Percentiles rank a stretch among this genome's conserved stretches.
These are phyloP conservation scores for Alviniconcha marisindica DNA, from an alignment of 1,140 invertebrate species.

Conservation along the genomic window DNA sequence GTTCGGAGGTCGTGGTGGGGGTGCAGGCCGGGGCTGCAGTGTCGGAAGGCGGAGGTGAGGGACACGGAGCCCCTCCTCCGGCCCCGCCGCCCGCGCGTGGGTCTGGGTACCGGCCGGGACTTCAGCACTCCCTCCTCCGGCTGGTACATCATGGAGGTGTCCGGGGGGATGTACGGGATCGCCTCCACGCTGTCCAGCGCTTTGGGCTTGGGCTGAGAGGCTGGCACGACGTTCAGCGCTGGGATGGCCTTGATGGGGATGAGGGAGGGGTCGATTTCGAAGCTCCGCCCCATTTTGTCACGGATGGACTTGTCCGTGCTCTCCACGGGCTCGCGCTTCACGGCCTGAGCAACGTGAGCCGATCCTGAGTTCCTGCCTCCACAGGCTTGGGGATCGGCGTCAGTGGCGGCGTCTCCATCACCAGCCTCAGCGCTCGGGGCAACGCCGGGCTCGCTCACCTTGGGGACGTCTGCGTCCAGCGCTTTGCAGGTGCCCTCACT, in stretches of 20 bases:
- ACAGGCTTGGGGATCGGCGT: no score
- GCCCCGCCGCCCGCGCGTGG: slow-evolving; percentile 1
- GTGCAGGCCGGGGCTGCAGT: neutral
- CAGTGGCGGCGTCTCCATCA: no score
- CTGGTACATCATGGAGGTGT: neutral
- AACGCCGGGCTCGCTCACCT: neutral
- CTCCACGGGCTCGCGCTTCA: no score
- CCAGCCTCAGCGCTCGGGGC: no score
- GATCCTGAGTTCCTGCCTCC: no score
- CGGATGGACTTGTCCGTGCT: no score
- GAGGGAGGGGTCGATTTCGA: neutral
- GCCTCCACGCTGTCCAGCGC: neutral
- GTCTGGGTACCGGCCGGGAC: slow-evolving; percentile 3
- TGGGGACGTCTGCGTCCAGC: neutral
- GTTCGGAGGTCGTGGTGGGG: neutral
- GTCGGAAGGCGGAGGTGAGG: neutral
- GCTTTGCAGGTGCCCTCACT: neutral
- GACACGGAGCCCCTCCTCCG: neutral
- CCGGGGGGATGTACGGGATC: neutral
- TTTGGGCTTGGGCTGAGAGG: neutral
- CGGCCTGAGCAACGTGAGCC: no score
- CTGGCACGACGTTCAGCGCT: neutral
- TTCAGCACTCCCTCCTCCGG: neutral
- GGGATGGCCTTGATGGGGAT: neutral
- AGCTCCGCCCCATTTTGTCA: neutral